Evolutionary conservation across 2,113 vertebrate species (phyloP), one percentile per base, ranked within the genome.

Genomic region (Psittacula cyanocephala): DNA sequence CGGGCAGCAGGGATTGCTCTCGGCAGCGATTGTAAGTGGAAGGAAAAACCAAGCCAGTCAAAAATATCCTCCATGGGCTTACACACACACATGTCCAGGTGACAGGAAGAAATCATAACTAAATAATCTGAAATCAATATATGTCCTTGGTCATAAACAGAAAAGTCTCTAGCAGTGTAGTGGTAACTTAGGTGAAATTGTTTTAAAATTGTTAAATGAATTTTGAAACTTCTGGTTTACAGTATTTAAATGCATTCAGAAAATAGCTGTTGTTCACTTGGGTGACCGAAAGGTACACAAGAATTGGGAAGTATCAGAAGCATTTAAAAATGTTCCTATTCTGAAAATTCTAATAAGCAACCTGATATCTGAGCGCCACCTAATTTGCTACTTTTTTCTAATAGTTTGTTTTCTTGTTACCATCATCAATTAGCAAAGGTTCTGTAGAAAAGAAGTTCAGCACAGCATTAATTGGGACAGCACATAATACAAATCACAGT

Each of bases 81-180:
- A 3, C 2, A 35, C 53, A 35, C 2, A 2, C 9, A 0, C 3
- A 9, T 15, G 18, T 44, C 35, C 29, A 50, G 7, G 16, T 43
- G 59, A 53, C 49, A 67, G 55, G 29, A 81, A 35, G 44, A 91
- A 85, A 63, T 41, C 7, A 12, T 37, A 33, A 57, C 8, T 77
- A 86, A 77, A 67, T 74, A 47, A 86, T 29, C 13, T 67, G 31
- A 93, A 86, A 91, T 65, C 29, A 60, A 1, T 81, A 10, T 6
- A 7, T 13, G 5, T 10, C 33, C 25, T 81, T 6, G 1, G 8
- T 64, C 35, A 63, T 10, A 72, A 35, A 55, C 22, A 52, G 31
- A 69, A 91, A 91, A 50, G 35, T 39, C 15, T 49, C 25, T 44
- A 55, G n/a, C 3, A 57, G 9, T 6, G 1, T 4, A 78, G 37